Evolutionary conservation across 2,113 vertebrate genomes (phyloP).

Genomic region (Crotophaga sulcirostris): DNA sequence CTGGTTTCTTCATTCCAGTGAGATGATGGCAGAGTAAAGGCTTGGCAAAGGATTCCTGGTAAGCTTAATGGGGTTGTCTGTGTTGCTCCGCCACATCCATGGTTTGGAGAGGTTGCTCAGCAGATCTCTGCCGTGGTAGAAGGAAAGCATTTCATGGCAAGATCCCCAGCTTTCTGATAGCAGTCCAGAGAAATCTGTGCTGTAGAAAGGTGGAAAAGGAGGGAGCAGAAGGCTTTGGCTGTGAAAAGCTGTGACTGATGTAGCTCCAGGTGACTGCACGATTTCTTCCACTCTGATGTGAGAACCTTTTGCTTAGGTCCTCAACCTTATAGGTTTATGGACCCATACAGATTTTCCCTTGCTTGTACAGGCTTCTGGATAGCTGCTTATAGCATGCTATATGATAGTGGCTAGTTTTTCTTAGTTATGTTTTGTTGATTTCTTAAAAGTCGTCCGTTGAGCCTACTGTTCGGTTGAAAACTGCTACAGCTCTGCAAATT

Average conservation of each 20-base stretch:
- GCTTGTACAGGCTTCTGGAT: neutral
- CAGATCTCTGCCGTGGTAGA: neutral
- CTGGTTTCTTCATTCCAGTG: neutral
- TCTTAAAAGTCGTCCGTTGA: neutral
- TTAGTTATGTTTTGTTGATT: neutral
- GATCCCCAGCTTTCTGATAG: neutral
- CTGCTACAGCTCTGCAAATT: neutral
- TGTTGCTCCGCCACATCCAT: neutral
- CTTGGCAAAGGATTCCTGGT: neutral
- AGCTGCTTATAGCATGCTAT: no score
- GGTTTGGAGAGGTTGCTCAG: neutral
- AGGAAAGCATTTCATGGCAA: neutral
- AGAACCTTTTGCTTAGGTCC: neutral
- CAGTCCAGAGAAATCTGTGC: neutral
- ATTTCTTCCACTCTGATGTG: neutral
- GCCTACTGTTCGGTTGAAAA: neutral
- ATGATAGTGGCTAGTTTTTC: neutral
- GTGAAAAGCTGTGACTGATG: neutral
- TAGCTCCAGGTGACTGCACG: fast-evolving
- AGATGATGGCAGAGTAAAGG: neutral
- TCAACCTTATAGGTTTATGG: neutral
- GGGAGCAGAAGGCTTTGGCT: neutral
- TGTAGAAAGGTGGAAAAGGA: neutral
- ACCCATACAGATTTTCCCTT: neutral
- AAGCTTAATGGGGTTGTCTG: neutral